A percentile compares a stretch with the other conserved stretches of the same genome.
Conservation (phyloP, 2,113 vertebrate species). For the Ophthalmolycus amberensis region DNA sequence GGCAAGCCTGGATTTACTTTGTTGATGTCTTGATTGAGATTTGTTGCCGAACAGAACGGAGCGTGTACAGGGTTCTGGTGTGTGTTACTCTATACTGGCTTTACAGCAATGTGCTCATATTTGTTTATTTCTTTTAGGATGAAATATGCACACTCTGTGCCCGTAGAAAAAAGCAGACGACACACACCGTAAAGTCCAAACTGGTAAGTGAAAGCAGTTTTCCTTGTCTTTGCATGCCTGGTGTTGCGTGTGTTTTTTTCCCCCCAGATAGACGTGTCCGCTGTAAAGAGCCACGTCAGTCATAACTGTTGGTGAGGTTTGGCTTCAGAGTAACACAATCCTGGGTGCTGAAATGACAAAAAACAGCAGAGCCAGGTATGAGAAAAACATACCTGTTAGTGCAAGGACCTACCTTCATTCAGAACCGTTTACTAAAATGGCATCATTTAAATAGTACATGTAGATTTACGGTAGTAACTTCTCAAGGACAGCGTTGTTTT, state of each 20-base stretch:
- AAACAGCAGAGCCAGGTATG: background rate
- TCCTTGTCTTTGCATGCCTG: slow-evolving; percentile 59
- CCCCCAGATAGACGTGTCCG: slow-evolving; percentile 26
- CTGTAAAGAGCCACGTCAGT: slow-evolving; percentile 53
- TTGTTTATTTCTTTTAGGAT: slow-evolving; percentile 70
- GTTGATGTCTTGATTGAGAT: slow-evolving; percentile 73
- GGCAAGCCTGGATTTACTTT: slow-evolving; percentile 60
- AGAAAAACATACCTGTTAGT: background rate
- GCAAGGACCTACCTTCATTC: background rate
- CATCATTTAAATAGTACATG: background rate
- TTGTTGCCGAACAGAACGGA: slow-evolving; percentile 42
- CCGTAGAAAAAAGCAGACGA: slow-evolving; percentile 72
- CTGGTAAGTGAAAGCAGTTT: slow-evolving; percentile 78
- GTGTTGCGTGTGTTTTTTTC: slow-evolving; percentile 49
- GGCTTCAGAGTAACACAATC: slow-evolving; percentile 26
- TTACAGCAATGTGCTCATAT: slow-evolving; percentile 6
- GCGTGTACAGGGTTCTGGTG: slow-evolving; percentile 18
- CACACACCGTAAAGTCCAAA: slow-evolving; percentile 74
- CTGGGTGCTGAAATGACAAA: slow-evolving; percentile 29
- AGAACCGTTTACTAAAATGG: background rate
- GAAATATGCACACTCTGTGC: slow-evolving; percentile 80
- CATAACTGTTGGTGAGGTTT: slow-evolving; percentile 35
- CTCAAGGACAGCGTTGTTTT: background rate
- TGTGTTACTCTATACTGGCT: background rate
- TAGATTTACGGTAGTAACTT: background rate